Evolutionary conservation across 1,140 invertebrate genomes (phyloP).

Genomic region (Cotesia typhae): DNA sequence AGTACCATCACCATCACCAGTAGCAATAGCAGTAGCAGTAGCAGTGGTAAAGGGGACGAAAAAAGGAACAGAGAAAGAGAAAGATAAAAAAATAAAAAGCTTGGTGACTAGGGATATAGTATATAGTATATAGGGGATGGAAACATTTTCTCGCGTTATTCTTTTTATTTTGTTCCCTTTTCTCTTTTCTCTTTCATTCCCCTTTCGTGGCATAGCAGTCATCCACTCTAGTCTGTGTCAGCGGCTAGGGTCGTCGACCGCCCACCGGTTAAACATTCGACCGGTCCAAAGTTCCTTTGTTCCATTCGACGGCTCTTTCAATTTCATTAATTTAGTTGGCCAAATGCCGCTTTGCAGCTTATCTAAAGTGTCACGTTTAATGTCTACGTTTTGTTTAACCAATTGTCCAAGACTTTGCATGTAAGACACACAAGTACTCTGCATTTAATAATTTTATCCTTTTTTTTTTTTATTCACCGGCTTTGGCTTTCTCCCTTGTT

Average conservation of each 20-base stretch:
- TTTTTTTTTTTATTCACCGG: no score
- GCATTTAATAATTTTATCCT: no score
- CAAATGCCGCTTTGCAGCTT: slow-evolving; percentile 9
- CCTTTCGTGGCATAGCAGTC: slow-evolving; percentile 20
- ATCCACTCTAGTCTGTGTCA: slow-evolving; percentile 23
- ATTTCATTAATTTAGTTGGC: slow-evolving; percentile 15
- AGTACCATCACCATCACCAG: neutral
- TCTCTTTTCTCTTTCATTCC: slow-evolving; percentile 7
- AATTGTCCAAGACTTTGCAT: neutral
- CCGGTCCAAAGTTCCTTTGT: slow-evolving; percentile 19
- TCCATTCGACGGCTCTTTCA: slow-evolving; percentile 18
- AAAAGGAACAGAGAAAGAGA: neutral
- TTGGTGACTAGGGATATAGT: neutral
- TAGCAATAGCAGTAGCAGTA: neutral
- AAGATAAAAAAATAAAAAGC: neutral
- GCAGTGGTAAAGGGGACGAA: slow-evolving; percentile 20
- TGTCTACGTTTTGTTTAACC: neutral
- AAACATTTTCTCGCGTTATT: slow-evolving; percentile 11
- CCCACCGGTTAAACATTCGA: slow-evolving; percentile 16
- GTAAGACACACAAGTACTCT: neutral
- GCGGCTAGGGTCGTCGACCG: slow-evolving; percentile 23
- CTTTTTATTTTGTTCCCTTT: neutral
- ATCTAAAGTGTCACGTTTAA: neutral
- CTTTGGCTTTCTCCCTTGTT: no score
- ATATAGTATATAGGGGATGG: slow-evolving; percentile 15